phyloP scores from a whole-genome alignment of 2,113 vertebrate species.

The cattle (Bos taurus) region DNA sequence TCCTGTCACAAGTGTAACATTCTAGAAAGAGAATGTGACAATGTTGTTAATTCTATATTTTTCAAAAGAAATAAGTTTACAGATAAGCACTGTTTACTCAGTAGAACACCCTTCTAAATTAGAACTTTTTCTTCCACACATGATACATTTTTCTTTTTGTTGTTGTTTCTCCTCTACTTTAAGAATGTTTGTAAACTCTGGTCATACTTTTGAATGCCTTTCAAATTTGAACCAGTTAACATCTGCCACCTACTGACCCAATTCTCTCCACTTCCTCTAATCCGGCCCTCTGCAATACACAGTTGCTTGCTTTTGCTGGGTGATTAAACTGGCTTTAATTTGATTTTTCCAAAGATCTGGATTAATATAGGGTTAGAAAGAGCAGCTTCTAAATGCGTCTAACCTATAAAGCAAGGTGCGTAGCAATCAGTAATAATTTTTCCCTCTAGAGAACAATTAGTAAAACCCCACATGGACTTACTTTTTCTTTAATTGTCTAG shows the following conservation, averaged over 20 bases:
- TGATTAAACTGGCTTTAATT: neutral
- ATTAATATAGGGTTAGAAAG: neutral
- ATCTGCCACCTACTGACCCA: conserved; percentile 8
- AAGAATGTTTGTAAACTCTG: neutral
- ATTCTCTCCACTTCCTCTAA: neutral
- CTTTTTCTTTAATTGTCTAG: neutral
- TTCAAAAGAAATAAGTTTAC: neutral
- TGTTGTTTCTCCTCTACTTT: neutral
- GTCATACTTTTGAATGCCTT: neutral
- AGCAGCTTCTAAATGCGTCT: neutral
- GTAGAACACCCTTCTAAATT: neutral
- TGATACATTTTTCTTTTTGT: neutral
- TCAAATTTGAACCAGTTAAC: neutral
- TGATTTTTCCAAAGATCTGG: neutral
- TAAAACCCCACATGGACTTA: neutral
- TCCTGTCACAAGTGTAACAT: neutral
- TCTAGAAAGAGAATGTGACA: neutral
- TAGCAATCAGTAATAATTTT: neutral
- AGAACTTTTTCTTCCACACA: neutral
- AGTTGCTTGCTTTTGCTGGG: neutral
- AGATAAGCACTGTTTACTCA: neutral
- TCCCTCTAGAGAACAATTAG: neutral
- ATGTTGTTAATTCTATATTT: neutral
- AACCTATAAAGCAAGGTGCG: neutral
- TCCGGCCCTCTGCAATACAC: neutral